Evolutionary conservation across 2,113 vertebrate genomes (phyloP), one percentile per base, ranked within the genome.

Genomic region (Onychorhynchus coronatus): DNA sequence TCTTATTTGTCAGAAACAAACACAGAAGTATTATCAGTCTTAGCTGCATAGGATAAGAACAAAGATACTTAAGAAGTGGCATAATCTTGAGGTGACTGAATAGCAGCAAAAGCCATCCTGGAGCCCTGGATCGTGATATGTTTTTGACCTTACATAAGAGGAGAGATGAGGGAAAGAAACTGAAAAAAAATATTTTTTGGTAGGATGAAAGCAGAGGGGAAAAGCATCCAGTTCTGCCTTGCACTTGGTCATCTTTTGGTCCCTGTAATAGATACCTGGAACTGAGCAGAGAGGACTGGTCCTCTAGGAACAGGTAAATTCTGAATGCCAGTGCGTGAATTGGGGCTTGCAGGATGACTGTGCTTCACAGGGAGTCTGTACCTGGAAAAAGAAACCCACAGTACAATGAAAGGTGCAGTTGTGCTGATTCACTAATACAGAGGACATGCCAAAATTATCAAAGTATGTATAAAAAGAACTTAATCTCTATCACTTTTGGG

Each of bases 1-100:
- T 47, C 27, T 75, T 58, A 15, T 58, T 78, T 33, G 14, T 53
- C 59, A 66, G 46, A 77, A 86, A 73, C 23, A 56, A 70, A 30
- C 5, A 0, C 0, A 0, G 25, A 63, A 72, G 5, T 30, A 56
- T 52, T 13, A 52, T 3, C 6, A 90, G 37, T 31, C 11, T 82
- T 56, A 72, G 47, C 14, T 75, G 15, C 39, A 49, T 6, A n/a
- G 58, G 42, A 68, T 5, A 37, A 74, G n/a, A 79, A 18, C 39
- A 75, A 42, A 75, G 23, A 35, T n/a, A 33, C 8, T 46, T 58
- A 39, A 68, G 37, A 81, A 56, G 5, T 49, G 5, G 22, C 22
- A 42, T 17, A 63, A 10, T 16, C 22, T 41, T 49, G 22, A 74
- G 61, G 41, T 31, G 28, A 50, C 35, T 37, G 24, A 90, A 56